Evolutionary conservation across 2,113 vertebrate genomes (phyloP).

Genomic region (Phycodurus eques): DNA sequence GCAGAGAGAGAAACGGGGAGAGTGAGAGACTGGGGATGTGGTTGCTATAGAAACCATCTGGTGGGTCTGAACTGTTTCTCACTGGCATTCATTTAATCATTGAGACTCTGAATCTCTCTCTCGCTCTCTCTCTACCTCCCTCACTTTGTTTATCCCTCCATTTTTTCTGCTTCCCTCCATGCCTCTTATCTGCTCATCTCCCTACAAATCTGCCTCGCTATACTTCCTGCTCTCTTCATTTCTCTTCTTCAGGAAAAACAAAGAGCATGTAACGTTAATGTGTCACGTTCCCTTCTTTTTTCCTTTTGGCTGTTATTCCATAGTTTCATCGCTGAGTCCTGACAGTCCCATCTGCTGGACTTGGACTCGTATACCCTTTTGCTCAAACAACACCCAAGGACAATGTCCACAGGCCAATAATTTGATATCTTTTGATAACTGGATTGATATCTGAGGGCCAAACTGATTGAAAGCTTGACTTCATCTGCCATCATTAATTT

Average conservation of each 20-base stretch:
- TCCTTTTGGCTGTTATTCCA: slow-evolving; percentile 29
- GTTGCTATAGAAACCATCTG: slow-evolving; percentile 74
- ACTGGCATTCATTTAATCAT: slow-evolving; percentile 68
- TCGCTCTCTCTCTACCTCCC: slow-evolving; percentile 50
- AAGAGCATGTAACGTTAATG: slow-evolving; percentile 40
- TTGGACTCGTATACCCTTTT: slow-evolving; percentile 18
- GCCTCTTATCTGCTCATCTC: slow-evolving; percentile 50
- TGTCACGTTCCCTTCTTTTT: slow-evolving; percentile 28
- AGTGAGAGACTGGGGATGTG: slow-evolving; percentile 53
- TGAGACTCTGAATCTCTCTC: slow-evolving; percentile 42
- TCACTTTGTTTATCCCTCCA: slow-evolving; percentile 33
- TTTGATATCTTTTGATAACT: too few species aligned
- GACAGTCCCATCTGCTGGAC: slow-evolving; percentile 45
- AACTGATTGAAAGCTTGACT: slow-evolving; percentile 54
- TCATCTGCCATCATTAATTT: slow-evolving; percentile 40
- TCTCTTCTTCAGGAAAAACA: slow-evolving; percentile 18
- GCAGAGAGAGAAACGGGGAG: slow-evolving; percentile 33
- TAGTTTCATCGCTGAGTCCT: slow-evolving; percentile 23
- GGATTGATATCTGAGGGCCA: slow-evolving; percentile 31
- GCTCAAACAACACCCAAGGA: slow-evolving; percentile 10
- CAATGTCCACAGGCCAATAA: slow-evolving; percentile 16
- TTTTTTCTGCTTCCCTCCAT: slow-evolving; percentile 37
- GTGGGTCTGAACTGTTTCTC: slow-evolving; percentile 68
- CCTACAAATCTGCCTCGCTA: slow-evolving; percentile 29
- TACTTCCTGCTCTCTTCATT: slow-evolving; percentile 22